A percentile compares a stretch with the other conserved stretches of the same genome.
These are phyloP conservation scores for Scylla paramamosain DNA, from an alignment of 1,140 invertebrate species.

Conservation along the genomic window DNA sequence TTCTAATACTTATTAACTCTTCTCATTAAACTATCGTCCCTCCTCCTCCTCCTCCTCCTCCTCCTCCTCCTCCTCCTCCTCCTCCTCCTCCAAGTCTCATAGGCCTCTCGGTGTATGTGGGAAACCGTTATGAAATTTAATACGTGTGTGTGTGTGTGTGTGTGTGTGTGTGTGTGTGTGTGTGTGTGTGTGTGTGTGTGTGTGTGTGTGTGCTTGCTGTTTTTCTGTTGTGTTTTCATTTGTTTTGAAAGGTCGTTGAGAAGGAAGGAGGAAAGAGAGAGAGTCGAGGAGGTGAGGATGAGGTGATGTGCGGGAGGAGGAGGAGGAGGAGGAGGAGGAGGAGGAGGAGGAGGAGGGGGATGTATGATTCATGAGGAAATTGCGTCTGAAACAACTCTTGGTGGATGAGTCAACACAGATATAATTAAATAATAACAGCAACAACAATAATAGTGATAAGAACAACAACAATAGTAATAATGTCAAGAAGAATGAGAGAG, in stretches of 20 bases:
- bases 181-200: no score
- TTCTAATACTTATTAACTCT: not conserved
- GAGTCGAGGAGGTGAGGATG: not conserved
- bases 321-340: not conserved
- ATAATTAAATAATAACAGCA: not conserved
- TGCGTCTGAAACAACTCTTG: not conserved
- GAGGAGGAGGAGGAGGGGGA: not conserved
- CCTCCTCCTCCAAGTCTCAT: not conserved
- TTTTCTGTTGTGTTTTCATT: not conserved
- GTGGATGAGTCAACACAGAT: not conserved
- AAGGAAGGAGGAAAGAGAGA: not conserved
- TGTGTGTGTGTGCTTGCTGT: not conserved
- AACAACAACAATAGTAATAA: no score
- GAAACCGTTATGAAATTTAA: constrained; percentile 24
- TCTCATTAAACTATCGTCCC: not conserved
- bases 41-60: constrained; percentile 17
- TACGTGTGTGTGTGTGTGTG: constrained; percentile 6
- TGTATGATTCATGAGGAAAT: not conserved
- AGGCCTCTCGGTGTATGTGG: not conserved
- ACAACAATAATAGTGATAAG: not conserved
- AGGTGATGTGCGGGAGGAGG: not conserved
- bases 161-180: not conserved
- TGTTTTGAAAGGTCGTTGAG: not conserved
- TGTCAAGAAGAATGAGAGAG: no score
- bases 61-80: constrained; percentile 17